Base-by-base conservation (phyloP, 1,140 invertebrate genomes). In the Pachyrhynchus sulphureomaculatus region DNA sequence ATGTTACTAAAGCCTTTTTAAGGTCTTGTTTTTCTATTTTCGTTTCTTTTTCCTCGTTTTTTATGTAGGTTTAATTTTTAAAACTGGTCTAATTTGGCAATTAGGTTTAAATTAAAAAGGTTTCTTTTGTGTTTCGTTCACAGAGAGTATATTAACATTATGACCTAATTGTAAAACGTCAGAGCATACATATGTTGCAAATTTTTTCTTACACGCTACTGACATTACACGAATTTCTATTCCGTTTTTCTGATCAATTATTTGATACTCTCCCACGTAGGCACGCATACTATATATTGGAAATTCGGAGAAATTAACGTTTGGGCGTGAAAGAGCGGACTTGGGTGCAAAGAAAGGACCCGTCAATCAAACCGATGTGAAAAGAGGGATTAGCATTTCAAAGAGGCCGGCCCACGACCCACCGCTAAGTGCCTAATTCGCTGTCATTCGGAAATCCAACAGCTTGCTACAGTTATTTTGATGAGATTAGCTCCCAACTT, bases 361-460 rank as follows among this genome's bases (percentile, higher is more conserved):
- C 63, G 70, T 71, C 70, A 71, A 70, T 71, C 70, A 71, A 49
- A 37, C 44, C 39, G 51, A 61, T 64, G 41, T 67, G 60, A 68
- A 68, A 63, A 49, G 59, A 21, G 48, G 68, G 68, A 70, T 71
- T 71, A 71, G 33, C 70, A 71, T 71, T 70, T 71, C 68, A 71
- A 71, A 71, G 66, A 37, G 58, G 49, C 59, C 67, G 65, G 59
- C 53, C 18, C 32, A n/a, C 62, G 63, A 65, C 67, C 66, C 60
- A 68, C 69, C 65, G 55, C 67, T 69, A 71, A 69, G 65, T 69
- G 69, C 69, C 69, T 69, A 69, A 69, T 71, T 71, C 67, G 57
- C 66, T 69, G 67, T 68, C 69, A 68, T 62, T 64, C 64, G 42
- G 17, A 39, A 56, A 56, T 39, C 26, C 53, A 33, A 12, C 15